These are phyloP conservation scores for Spheniscus humboldti DNA, from an alignment of 2,797 vertebrate species.

Conservation along the genomic window DNA sequence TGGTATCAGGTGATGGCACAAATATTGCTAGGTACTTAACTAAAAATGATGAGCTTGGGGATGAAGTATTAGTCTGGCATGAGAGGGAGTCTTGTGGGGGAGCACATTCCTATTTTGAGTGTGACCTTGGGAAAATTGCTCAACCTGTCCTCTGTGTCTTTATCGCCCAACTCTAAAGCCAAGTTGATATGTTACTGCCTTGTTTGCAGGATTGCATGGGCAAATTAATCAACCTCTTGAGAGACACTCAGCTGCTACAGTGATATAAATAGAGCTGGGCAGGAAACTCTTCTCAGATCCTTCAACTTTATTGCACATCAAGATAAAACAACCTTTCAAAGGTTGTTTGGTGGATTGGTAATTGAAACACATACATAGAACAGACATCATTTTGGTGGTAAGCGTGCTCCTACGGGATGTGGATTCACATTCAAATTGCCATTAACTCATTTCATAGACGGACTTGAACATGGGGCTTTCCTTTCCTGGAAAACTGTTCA, in stretches of 20 bases:
- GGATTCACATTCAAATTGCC: not conserved
- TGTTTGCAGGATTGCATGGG: not conserved
- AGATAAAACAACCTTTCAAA: constrained; percentile 12
- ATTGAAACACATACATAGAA: not conserved
- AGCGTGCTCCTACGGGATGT: not conserved
- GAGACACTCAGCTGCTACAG: not conserved
- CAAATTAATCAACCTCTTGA: not conserved
- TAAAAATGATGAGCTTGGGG: not conserved
- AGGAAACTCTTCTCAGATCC: not conserved
- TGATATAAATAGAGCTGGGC: not conserved
- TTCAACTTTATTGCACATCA: not conserved
- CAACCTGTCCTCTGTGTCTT: not conserved
- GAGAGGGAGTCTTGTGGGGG: not conserved
- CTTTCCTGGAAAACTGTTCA: not conserved
- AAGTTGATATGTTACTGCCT: not conserved
- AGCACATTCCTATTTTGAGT: not conserved
- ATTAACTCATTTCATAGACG: not conserved
- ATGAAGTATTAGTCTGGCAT: not conserved
- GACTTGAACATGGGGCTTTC: not conserved
- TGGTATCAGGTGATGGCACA: not conserved
- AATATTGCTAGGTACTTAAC: not conserved
- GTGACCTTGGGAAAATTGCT: not conserved
- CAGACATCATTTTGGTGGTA: not conserved
- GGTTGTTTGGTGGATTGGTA: not conserved
- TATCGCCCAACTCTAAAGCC: not conserved